Evolutionary conservation across 1,140 invertebrate genomes (phyloP), one percentile per base, ranked within the genome.

Genomic region (Paralvinella palmiformis): DNA sequence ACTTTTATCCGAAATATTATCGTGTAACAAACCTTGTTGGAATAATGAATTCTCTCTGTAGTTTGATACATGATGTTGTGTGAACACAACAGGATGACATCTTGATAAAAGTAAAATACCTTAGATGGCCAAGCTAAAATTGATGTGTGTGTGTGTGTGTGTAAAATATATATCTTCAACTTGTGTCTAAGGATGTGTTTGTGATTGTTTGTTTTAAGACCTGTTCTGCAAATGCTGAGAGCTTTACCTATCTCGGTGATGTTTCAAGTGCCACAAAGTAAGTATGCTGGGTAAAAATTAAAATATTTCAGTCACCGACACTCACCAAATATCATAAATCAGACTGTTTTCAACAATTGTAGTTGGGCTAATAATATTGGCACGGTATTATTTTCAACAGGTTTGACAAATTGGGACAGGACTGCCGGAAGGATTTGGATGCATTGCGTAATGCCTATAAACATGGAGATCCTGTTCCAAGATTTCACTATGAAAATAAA

Each of bases 231-330:
- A 96, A 92, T 53, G 81, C 89, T 65, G 90, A 94, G 77, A 91
- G 96, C 79, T 93, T 91, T 73, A 89, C 90, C 73, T 88, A 89
- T n/a, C 84, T 96, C 65, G 94, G 94, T n/a, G 93, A 97, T 82
- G 87, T 98, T 7, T 86, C 89, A 0, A 91, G 90, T 71, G 88
- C 89, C 65, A 93, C 94, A 75, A 85, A 73, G 78, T 80, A 71
- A 71, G 70, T 70, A 4, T 31, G 24, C 31, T 5, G 33, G 24
- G 17, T 15, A 33, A n/a, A 33, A 35, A 33, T 31, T 58, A 32
- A 56, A 52, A 48, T 48, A 24, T 48, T 48, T 10, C 2, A n/a
- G 29, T 20, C 37, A 44, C 37, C 37, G n/a, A 13, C 53, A 56
- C 31, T 4, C 24, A 27, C 53, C n/a, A 13, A n/a, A 56, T 31